Conservation (phyloP, 92 coral and sea anemone species). For the Muricea muricata region DNA sequence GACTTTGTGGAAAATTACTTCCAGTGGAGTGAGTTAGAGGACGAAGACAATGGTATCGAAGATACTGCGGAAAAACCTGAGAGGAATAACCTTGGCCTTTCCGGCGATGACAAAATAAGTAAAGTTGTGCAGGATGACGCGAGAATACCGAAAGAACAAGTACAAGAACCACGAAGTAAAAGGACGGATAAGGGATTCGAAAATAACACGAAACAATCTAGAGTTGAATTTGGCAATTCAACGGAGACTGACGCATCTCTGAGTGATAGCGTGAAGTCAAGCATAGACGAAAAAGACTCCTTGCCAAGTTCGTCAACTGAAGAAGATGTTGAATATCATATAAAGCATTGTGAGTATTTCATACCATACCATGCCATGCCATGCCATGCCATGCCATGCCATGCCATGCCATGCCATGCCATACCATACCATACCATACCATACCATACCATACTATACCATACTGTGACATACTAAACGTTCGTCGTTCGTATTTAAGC, state of each 20-base stretch:
- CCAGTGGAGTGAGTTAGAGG: constrained; percentile 29
- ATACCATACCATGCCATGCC: background rate
- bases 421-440: background rate
- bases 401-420: background rate
- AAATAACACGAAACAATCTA: background rate
- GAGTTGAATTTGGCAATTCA: background rate
- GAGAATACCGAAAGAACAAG: constrained; percentile 13
- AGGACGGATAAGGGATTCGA: background rate
- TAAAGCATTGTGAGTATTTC: constrained; percentile 30
- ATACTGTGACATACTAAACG: background rate
- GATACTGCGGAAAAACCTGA: constrained; percentile 3
- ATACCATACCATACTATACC: background rate
- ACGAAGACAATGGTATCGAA: constrained; percentile 25
- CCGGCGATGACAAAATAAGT: background rate
- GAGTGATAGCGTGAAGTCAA: constrained; percentile 10
- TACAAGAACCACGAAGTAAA: background rate
- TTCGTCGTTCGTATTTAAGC: constrained; percentile 49
- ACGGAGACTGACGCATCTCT: background rate
- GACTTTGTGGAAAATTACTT: constrained; percentile 36
- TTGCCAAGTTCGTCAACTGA: background rate
- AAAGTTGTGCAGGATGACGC: constrained; percentile 1
- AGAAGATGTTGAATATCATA: constrained; percentile 39
- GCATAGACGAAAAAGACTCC: background rate
- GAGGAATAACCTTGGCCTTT: background rate
- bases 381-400: constrained; percentile 2